These are phyloP conservation scores for Cybosia mesomella DNA, from an alignment of 2,888 invertebrate genomes.

Conservation along the genomic window DNA sequence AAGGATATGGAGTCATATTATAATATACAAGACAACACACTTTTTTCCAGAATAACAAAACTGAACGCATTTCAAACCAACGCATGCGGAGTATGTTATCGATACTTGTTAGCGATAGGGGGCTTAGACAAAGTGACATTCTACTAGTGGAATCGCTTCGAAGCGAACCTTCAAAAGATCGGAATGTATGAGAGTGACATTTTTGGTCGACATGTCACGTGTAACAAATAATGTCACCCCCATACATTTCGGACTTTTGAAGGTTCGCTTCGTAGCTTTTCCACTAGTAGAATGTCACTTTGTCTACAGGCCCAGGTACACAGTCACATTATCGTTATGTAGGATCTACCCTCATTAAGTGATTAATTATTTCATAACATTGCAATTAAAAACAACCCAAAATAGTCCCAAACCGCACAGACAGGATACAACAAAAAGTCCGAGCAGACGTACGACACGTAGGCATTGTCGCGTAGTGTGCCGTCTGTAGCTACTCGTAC, in stretches of 20 bases:
- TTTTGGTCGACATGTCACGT: too few relatives aligned
- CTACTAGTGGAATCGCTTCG: too few relatives aligned
- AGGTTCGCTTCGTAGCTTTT: too few relatives aligned
- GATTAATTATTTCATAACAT: constrained; percentile 3
- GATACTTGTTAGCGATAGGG: too few relatives aligned
- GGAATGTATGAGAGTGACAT: too few relatives aligned
- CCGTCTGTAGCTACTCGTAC: constrained; percentile 32
- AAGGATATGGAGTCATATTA: background rate
- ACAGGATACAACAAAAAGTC: background rate
- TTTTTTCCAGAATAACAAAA: background rate
- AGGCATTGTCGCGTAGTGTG: background rate
- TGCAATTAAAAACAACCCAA: background rate
- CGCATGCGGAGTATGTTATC: background rate
- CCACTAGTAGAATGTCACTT: too few relatives aligned
- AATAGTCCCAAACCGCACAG: background rate
- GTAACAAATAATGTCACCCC: too few relatives aligned
- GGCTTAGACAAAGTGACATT: too few relatives aligned
- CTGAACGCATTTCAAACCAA: background rate
- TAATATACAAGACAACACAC: background rate
- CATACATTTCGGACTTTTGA: too few relatives aligned
- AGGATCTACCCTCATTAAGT: constrained; percentile 4
- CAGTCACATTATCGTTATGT: background rate
- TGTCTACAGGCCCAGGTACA: too few relatives aligned
- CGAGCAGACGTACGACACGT: too few relatives aligned
- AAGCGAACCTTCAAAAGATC: too few relatives aligned